A percentile compares a stretch with the other conserved stretches of the same genome.
Conservation (phyloP, 2,888 invertebrate species). For the Eupeodes latifasciatus region DNA sequence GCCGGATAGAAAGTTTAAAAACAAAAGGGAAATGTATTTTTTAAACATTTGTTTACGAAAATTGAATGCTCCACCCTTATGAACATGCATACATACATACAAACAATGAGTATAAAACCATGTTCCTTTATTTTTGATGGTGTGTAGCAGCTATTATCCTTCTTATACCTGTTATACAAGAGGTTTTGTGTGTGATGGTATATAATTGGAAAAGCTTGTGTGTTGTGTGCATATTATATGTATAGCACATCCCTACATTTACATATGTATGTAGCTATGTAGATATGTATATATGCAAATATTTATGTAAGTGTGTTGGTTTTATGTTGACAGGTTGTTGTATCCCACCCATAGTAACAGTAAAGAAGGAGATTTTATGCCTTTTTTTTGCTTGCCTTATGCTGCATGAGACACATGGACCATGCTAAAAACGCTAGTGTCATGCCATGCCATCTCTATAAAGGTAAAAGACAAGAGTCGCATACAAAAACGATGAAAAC, state of each 20-base stretch:
- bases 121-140: not conserved
- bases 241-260: not conserved
- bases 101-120: constrained; percentile 1
- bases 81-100: not conserved
- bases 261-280: not conserved
- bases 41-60: too few relatives aligned
- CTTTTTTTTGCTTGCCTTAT: constrained; percentile 4
- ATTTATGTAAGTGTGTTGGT: constrained; percentile 12
- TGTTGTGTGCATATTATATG: not conserved
- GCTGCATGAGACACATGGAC: constrained; percentile 21
- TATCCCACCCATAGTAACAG: constrained; percentile 41
- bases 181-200: not conserved
- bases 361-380: constrained; percentile 37
- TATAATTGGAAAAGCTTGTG: constrained; percentile 26
- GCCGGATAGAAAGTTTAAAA: too few relatives aligned
- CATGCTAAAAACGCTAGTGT: constrained; percentile 64
- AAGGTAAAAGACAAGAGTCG: constrained; percentile 68
- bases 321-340: constrained; percentile 36
- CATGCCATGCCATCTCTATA: constrained; percentile 54
- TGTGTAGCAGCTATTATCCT: constrained; percentile 1
- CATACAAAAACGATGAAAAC: constrained; percentile 71
- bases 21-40: too few relatives aligned
- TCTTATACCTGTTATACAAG: not conserved
- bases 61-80: too few relatives aligned
- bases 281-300: not conserved